phyloP scores from a whole-genome alignment of 2,113 vertebrate genomes.

The Chloropsis hardwickii region DNA sequence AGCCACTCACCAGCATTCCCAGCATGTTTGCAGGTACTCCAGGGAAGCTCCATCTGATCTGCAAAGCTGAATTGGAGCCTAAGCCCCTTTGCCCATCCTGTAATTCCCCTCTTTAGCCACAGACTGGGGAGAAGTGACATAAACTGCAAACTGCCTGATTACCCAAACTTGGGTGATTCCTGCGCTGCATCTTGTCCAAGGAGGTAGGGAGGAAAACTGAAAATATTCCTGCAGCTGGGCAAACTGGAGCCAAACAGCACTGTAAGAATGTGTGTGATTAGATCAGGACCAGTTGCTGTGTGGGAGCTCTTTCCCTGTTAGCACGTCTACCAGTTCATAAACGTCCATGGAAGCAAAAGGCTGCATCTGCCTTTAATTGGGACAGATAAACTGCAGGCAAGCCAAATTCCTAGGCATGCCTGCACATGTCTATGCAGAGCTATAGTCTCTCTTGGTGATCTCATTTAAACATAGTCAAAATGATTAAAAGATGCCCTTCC shows the following conservation, averaged over 20 bases:
- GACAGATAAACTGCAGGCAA: constrained; percentile 22
- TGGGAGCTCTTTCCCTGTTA: neutral
- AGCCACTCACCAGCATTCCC: neutral
- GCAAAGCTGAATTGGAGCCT: neutral
- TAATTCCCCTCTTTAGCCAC: neutral
- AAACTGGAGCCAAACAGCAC: neutral
- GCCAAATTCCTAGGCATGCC: constrained; percentile 38
- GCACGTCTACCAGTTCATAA: constrained; percentile 10
- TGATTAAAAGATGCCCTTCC: constrained; percentile 9
- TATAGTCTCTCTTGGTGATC: neutral
- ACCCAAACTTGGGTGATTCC: neutral
- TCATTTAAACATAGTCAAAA: neutral
- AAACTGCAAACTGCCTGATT: neutral
- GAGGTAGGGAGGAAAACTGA: neutral
- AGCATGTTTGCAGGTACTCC: neutral
- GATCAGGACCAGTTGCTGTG: neutral
- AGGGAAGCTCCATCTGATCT: neutral
- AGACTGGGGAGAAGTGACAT: neutral
- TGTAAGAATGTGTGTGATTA: neutral
- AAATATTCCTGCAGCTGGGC: neutral
- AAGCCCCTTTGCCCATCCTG: neutral
- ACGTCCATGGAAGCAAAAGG: neutral
- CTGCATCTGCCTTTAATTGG: constrained; percentile 52
- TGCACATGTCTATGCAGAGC: neutral
- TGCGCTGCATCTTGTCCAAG: neutral